These are phyloP conservation scores for Homarus americanus DNA, from an alignment of 1,140 invertebrate genomes.

Conservation along the genomic window DNA sequence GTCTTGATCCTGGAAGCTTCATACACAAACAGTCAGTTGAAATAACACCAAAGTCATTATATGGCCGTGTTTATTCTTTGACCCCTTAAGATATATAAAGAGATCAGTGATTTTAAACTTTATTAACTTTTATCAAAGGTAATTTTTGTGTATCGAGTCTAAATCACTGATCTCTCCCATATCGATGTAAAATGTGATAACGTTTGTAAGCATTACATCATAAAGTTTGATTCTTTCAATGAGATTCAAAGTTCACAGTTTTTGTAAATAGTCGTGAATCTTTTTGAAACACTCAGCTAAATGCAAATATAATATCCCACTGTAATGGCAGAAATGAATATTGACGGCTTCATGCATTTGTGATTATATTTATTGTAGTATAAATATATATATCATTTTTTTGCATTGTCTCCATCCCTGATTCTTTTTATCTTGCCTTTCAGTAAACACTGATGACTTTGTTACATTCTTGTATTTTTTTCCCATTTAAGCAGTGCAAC, in stretches of 20 bases:
- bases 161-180: neutral
- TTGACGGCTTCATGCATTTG: slow-evolving; percentile 21
- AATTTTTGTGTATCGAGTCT: neutral
- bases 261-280: slow-evolving; percentile 6
- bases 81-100: neutral
- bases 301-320: neutral
- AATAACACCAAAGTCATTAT: neutral
- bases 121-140: neutral
- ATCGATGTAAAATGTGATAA: neutral
- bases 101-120: slow-evolving; percentile 3
- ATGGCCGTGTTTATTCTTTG: neutral
- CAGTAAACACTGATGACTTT: slow-evolving; percentile 13
- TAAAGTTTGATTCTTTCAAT: neutral
- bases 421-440: slow-evolving; percentile 28
- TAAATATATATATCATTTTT: slow-evolving; percentile 16
- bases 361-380: slow-evolving; percentile 38
- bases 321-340: neutral
- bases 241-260: slow-evolving; percentile 11
- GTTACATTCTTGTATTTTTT: slow-evolving; percentile 1
- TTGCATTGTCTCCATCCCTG: slow-evolving; percentile 25
- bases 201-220: neutral
- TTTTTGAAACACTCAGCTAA: neutral
- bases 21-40: neutral
- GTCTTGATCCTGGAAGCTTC: neutral
- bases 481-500: no score